Percentiles rank a stretch among this genome's conserved stretches.
These are phyloP conservation scores for Columba livia DNA, from an alignment of 2,113 vertebrate species.

Conservation along the genomic window DNA sequence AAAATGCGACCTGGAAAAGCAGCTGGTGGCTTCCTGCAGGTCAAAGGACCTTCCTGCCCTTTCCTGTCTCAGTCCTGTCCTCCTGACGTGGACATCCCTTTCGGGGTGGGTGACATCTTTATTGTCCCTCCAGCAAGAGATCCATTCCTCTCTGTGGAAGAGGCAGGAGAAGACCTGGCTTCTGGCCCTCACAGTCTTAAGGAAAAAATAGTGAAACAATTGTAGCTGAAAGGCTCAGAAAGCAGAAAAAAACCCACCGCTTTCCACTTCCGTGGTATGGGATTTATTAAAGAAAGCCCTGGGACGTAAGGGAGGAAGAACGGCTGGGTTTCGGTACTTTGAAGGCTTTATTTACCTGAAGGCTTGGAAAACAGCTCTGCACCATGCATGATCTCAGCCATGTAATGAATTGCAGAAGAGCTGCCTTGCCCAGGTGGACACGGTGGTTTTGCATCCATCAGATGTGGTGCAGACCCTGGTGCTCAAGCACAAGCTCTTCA, in stretches of 20 bases:
- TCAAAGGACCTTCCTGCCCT: neutral
- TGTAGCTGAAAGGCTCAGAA: neutral
- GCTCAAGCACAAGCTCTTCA: neutral
- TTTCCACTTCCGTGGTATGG: neutral
- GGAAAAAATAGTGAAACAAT: neutral
- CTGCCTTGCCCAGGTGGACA: neutral
- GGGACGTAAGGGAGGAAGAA: neutral
- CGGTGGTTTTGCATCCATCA: neutral
- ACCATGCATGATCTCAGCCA: neutral
- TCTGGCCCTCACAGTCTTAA: neutral
- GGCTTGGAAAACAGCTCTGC: neutral
- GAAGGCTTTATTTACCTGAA: slow-evolving; percentile 48
- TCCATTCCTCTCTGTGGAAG: neutral
- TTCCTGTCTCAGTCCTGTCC: neutral
- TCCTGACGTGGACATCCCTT: neutral
- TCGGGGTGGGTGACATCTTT: neutral
- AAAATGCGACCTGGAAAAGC: neutral
- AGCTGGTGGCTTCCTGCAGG: neutral
- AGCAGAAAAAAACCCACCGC: neutral
- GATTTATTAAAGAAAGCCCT: slow-evolving; percentile 27
- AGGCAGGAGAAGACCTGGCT: neutral
- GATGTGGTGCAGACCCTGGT: accelerated
- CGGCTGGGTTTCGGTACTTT: neutral
- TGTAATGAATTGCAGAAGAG: neutral
- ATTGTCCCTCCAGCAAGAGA: neutral